These are phyloP conservation scores for Caenorhabditis briggsae DNA, from an alignment of 1,140 invertebrate genomes.

Conservation along the genomic window DNA sequence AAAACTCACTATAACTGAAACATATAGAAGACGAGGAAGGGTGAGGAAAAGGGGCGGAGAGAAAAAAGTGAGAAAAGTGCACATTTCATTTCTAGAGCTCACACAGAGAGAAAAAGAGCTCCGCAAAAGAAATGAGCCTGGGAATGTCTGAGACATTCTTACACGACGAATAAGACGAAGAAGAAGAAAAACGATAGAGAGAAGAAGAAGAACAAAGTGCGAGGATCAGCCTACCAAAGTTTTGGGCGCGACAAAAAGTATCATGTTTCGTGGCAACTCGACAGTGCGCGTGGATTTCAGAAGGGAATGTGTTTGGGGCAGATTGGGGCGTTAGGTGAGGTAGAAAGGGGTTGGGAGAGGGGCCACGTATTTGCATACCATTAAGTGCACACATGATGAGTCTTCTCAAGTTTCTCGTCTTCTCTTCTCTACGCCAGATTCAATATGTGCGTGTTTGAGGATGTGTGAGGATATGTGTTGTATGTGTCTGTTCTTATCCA, in stretches of 20 bases:
- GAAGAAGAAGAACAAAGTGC: conserved; percentile 39
- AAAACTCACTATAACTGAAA: neutral
- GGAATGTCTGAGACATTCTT: conserved; percentile 52
- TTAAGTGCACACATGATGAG: conserved; percentile 56
- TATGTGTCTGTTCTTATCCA: conserved; percentile 35
- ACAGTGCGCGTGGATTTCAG: conserved; percentile 55
- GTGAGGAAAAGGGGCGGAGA: neutral
- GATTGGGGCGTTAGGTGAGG: conserved; percentile 53
- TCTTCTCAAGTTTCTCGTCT: conserved; percentile 44
- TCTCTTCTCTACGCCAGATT: conserved; percentile 17
- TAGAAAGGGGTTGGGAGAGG: neutral
- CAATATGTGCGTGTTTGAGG: conserved; percentile 30
- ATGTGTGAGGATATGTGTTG: too few species aligned
- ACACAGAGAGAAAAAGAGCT: too few species aligned
- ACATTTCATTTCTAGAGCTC: conserved; percentile 53
- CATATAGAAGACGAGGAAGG: neutral
- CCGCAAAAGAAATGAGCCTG: conserved; percentile 53
- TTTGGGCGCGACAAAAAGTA: conserved; percentile 50
- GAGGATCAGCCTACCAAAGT: conserved; percentile 26
- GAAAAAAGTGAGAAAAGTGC: conserved; percentile 48
- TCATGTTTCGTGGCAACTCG: conserved; percentile 30
- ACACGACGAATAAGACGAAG: neutral
- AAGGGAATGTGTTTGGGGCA: conserved; percentile 38
- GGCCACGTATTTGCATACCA: conserved; percentile 41
- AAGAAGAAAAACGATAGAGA: too few species aligned